phyloP scores from a whole-genome alignment of 2,797 vertebrate genomes.

The Enteromius fasciolatus region DNA sequence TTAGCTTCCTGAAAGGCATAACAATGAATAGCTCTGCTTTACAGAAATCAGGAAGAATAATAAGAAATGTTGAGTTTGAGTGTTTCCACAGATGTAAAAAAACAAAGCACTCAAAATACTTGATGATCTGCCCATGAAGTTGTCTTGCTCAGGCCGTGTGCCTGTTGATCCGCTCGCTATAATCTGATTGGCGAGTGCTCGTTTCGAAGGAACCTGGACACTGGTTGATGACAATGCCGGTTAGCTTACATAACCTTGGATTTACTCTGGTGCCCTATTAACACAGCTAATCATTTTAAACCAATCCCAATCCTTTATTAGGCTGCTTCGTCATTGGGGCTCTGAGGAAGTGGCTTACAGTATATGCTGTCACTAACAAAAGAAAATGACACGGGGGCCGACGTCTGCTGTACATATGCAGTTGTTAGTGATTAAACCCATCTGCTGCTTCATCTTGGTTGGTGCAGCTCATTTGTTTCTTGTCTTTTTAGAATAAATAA shows the following conservation, averaged over 20 bases:
- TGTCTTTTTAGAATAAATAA: slow-evolving; percentile 29
- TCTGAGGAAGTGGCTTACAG: slow-evolving; percentile 30
- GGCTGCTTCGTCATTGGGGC: slow-evolving; percentile 37
- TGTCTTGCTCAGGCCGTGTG: background rate
- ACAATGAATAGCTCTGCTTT: background rate
- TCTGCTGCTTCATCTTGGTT: background rate
- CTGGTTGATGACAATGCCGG: slow-evolving; percentile 21
- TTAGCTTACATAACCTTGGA: slow-evolving; percentile 47
- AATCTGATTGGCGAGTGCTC: background rate
- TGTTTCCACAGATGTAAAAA: background rate
- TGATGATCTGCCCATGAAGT: slow-evolving; percentile 14
- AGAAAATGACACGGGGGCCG: background rate
- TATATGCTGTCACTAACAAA: slow-evolving; percentile 20
- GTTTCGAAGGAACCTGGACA: background rate
- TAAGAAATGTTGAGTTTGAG: background rate
- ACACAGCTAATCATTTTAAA: slow-evolving; percentile 57
- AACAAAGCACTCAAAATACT: background rate
- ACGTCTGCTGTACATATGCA: background rate
- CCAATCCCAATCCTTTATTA: slow-evolving; percentile 46
- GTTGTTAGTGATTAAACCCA: background rate
- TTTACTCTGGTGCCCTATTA: slow-evolving; percentile 38
- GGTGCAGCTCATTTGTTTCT: background rate
- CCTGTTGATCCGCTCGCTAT: background rate
- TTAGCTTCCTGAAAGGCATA: background rate
- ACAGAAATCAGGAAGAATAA: background rate